A percentile compares a stretch with the other conserved stretches of the same genome.
These are phyloP conservation scores for Pelobates cultripes DNA, from an alignment of 2,797 vertebrate genomes.

Conservation along the genomic window DNA sequence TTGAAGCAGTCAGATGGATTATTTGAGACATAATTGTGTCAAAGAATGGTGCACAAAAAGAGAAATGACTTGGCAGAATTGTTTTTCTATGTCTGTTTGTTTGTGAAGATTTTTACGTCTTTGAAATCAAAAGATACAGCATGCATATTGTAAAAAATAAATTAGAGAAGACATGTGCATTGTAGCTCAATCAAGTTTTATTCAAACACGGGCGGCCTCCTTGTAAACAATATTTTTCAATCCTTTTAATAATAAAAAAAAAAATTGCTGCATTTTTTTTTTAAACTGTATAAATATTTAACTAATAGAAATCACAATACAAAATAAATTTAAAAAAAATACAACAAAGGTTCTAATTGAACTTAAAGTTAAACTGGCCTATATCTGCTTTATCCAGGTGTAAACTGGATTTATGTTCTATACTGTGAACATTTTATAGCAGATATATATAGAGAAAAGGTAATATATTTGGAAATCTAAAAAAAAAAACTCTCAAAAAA, in stretches of 20 bases:
- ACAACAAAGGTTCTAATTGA: too few relatives aligned
- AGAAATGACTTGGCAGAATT: constrained; percentile 60
- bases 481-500: not conserved
- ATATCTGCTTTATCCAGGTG: too few relatives aligned
- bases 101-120: constrained; percentile 61
- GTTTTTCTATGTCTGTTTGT: constrained; percentile 59
- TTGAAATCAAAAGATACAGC: constrained; percentile 56
- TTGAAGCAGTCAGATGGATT: constrained; percentile 65
- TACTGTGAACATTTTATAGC: too few relatives aligned
- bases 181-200: constrained; percentile 45
- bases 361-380: too few relatives aligned
- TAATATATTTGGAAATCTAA: not conserved
- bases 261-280: constrained; percentile 23
- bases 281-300: not conserved
- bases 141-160: constrained; percentile 57
- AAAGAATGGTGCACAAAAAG: constrained; percentile 61
- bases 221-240: constrained; percentile 37
- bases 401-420: too few relatives aligned
- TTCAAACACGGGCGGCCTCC: constrained; percentile 44
- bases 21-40: constrained; percentile 64
- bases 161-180: constrained; percentile 44
- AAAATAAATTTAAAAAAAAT: too few relatives aligned
- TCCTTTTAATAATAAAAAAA: constrained; percentile 18
- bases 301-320: not conserved
- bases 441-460: too few relatives aligned